phyloP scores from a whole-genome alignment of 2,113 vertebrate species.

The Equus quagga region DNA sequence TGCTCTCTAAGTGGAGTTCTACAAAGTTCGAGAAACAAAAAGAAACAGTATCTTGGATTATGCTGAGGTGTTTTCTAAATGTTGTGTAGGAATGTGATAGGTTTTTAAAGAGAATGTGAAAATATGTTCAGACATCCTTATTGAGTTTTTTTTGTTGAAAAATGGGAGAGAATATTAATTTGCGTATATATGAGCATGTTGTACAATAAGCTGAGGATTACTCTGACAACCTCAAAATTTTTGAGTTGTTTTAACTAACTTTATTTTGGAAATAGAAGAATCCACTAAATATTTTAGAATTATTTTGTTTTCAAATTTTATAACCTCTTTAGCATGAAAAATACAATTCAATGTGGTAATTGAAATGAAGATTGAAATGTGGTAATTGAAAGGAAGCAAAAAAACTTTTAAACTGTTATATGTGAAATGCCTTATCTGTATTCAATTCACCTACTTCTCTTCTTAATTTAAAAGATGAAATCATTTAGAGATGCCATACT shows the following conservation, averaged over 20 bases:
- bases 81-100: neutral
- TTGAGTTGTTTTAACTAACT: slow-evolving; percentile 49
- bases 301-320: slow-evolving; percentile 37
- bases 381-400: neutral
- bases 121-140: slow-evolving; percentile 52
- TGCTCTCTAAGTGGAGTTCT: slow-evolving; percentile 66
- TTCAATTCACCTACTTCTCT: neutral
- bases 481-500: neutral
- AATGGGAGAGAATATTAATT: slow-evolving; percentile 19
- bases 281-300: neutral
- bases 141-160: slow-evolving; percentile 25
- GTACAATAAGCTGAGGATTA: slow-evolving; percentile 41
- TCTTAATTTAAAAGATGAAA: neutral
- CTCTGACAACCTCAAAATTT: neutral
- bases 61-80: neutral
- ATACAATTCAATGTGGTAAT: neutral
- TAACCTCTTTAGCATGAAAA: slow-evolving; percentile 50
- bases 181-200: slow-evolving; percentile 21
- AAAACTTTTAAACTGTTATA: slow-evolving; percentile 25
- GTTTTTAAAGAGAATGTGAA: neutral
- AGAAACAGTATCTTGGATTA: slow-evolving; percentile 65
- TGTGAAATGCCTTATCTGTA: neutral
- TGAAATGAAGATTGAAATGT: neutral
- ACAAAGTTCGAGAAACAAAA: slow-evolving; percentile 76
- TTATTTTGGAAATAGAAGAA: slow-evolving; percentile 21